Base-by-base conservation (phyloP, 2,888 invertebrate species). In the Drosophila colorata region DNA sequence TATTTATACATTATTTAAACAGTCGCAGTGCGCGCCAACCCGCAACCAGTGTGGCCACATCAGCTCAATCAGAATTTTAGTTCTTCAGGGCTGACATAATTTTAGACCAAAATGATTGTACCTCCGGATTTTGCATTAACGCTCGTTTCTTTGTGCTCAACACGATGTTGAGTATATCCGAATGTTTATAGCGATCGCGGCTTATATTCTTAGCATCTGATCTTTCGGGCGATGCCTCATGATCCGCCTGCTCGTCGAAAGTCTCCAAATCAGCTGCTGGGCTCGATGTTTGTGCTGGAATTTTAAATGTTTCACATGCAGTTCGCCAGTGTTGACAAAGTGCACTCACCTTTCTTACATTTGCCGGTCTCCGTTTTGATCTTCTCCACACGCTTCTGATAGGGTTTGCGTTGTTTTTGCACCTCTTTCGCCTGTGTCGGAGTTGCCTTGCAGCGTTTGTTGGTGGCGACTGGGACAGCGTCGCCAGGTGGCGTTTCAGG, bases 101-200 rank as follows among this genome's bases (percentile, higher is more conserved):
- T 59, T 87, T 72, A 5, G 78, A 71, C 61, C 92, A 82, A 57
- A 92, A 91, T 31, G 74, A 63, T 28, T 90, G 86, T 4, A 92
- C 91, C 20, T 92, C 90, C 0, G 91, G 84, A 74, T 92, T 78
- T 33, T 88, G 89, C 76, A 92, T 86, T 16, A 92, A 31, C 0
- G 88, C 86, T 3, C 86, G 78, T 44, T 92, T 92, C 46, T 92
- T 92, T 7, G 81, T 79, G 52, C 87, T 91, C 23, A 92, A 65
- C 0, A 92, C 90, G 59, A 90, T 76, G 25, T 85, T 88, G 8
- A 92, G 78, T 16, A 92, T 81, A 79, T 92, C 92, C 0, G 91
- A 81, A 52, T 87, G 90, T 69, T 91, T 91, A 16, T 81, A 88
- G 18, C 91, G 90, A 41, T 92, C 92, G 3, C 87, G 78, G 3